Evolutionary conservation across 2,888 invertebrate species (phyloP), one percentile per base, ranked within the genome.

Genomic region (Polydrusus tereticollis): DNA sequence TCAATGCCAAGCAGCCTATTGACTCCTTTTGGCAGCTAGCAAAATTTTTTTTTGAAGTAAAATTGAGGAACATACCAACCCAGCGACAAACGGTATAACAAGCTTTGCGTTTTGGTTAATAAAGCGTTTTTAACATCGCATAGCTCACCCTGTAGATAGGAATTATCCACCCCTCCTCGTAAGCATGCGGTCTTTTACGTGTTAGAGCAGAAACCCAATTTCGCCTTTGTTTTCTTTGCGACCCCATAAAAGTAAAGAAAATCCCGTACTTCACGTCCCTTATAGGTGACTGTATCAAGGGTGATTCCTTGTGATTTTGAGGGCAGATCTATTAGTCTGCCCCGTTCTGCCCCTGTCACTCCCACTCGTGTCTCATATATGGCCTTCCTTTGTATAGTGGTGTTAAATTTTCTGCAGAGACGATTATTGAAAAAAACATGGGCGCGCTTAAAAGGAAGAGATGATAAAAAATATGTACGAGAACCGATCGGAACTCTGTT

Each of bases 171-270:
- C 29, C 29, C 18, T 18, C 52, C 29, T 14, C n/a, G n/a, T 12
- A 47, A 47, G 18, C 16, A 29, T 47, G 47, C 20, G 23, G 47
- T 23, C 21, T 58, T 36, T 23, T 43, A 26, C 36, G 33, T 26
- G 38, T 41, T 59, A 36, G 20, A 16, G 59, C 36, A 55, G 57
- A 65, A 65, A 65, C 65, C 65, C 57, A 65, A 65, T 65, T 65
- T 65, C 36, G 23, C 55, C 57, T 65, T 65, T 65, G 55, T 65
- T 65, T 65, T 65, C 55, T 55, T 57, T 55, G 47, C 29, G 50
- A 20, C 64, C 64, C 36, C 38, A 52, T 64, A 47, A 64, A 29
- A 64, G 36, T 64, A 68, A 50, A 60, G 68, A 60, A 52, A 68
- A 59, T 68, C 68, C 60, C 60, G 26, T 55, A 62, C 26, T 23